Percentiles rank a stretch among this genome's conserved stretches.
Evolutionary conservation across 2,113 vertebrate species (phyloP).

Genomic region (Semnornis frantzii): DNA sequence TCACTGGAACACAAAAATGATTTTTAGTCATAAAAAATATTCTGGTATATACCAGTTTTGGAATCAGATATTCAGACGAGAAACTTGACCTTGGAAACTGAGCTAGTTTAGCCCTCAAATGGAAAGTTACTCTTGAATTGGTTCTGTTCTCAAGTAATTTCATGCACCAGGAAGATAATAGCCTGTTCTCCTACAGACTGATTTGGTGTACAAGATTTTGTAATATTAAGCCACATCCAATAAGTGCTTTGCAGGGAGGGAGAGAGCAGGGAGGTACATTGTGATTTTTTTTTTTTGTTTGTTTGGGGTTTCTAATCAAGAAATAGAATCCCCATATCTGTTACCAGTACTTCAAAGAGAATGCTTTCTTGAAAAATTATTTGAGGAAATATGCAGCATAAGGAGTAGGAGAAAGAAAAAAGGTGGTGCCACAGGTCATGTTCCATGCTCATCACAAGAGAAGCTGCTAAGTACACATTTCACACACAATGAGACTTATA

Average conservation of each 20-base stretch:
- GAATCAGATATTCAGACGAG: neutral
- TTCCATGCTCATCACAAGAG: neutral
- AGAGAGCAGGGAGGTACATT: too few species aligned
- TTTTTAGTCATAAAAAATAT: neutral
- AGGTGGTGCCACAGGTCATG: neutral
- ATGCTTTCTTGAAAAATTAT: neutral
- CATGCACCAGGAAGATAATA: neutral
- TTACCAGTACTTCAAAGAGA: neutral
- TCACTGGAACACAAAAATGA: neutral
- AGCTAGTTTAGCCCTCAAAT: neutral
- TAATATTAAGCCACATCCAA: neutral
- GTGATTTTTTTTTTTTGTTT: neutral
- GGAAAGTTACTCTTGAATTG: neutral
- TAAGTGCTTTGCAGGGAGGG: neutral
- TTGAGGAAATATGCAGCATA: neutral
- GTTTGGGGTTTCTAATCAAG: neutral
- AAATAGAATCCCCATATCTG: neutral
- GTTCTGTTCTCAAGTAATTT: neutral
- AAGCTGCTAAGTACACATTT: neutral
- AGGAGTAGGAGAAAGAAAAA: neutral
- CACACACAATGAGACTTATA: neutral
- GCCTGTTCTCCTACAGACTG: neutral
- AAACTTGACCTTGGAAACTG: neutral
- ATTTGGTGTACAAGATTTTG: neutral
- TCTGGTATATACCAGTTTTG: neutral